Conservation (phyloP, 2,888 invertebrate genomes). For the Drosophila birchii region DNA sequence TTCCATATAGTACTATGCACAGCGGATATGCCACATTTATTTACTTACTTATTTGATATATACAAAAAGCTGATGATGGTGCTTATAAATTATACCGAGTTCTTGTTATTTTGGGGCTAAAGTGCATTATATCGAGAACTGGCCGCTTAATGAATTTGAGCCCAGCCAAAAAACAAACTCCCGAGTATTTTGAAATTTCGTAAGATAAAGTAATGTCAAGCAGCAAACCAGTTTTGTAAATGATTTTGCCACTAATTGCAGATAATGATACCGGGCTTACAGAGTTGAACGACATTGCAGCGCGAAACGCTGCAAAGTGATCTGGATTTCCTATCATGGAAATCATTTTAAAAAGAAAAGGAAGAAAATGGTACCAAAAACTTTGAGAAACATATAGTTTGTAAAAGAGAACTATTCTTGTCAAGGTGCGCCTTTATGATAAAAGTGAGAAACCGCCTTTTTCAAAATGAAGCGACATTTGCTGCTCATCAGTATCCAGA, state of each 20-base stretch:
- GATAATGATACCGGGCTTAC: conserved; percentile 13
- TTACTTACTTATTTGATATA: conserved; percentile 20
- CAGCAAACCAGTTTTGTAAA: conserved; percentile 35
- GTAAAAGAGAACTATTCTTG: neutral
- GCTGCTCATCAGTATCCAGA: neutral
- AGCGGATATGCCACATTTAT: conserved; percentile 20
- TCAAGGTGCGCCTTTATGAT: neutral
- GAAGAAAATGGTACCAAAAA: neutral
- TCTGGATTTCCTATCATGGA: conserved; percentile 12
- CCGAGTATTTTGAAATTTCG: conserved; percentile 22
- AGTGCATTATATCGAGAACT: conserved; percentile 15
- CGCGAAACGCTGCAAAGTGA: neutral
- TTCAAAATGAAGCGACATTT: neutral
- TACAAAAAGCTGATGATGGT: conserved; percentile 6
- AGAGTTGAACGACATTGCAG: conserved; percentile 37
- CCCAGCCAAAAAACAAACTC: conserved; percentile 18
- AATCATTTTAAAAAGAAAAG: neutral
- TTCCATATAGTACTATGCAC: conserved; percentile 4
- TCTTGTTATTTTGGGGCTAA: conserved; percentile 3
- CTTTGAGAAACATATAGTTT: neutral
- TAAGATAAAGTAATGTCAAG: conserved; percentile 23
- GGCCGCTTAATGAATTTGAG: conserved; percentile 28
- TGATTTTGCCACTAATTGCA: conserved; percentile 29
- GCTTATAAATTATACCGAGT: conserved; percentile 4
- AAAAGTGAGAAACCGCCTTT: neutral